A percentile compares a stretch with the other conserved stretches of the same genome.
These are phyloP conservation scores for Cephalotes varians DNA, from an alignment of 2,888 invertebrate genomes.

Conservation along the genomic window DNA sequence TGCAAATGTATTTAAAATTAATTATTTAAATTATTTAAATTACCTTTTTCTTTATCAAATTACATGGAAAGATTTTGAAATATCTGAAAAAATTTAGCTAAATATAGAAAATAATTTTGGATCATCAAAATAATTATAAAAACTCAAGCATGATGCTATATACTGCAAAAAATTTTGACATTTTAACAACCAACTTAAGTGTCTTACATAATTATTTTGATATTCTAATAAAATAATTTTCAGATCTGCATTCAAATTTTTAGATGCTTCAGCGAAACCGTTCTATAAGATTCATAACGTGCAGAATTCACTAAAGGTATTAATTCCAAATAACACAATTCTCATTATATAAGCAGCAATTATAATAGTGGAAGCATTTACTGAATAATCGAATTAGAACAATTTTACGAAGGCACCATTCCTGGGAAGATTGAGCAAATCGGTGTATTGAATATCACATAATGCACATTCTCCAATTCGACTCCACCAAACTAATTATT, in stretches of 20 bases:
- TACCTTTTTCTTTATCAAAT: neutral
- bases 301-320: neutral
- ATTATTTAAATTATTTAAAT: neutral
- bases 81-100: too few relatives aligned
- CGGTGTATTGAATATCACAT: constrained; percentile 11
- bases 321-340: neutral
- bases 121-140: too few relatives aligned
- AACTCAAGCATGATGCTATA: too few relatives aligned
- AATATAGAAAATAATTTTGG: too few relatives aligned
- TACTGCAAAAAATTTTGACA: too few relatives aligned
- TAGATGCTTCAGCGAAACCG: too few relatives aligned
- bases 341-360: constrained; percentile 2
- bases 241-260: too few relatives aligned
- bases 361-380: neutral
- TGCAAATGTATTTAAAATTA: neutral
- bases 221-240: too few relatives aligned
- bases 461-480: constrained; percentile 57
- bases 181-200: too few relatives aligned
- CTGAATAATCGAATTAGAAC: constrained; percentile 7
- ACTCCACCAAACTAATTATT: constrained; percentile 65
- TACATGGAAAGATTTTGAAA: too few relatives aligned
- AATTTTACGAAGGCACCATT: constrained; percentile 5
- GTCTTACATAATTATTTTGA: too few relatives aligned
- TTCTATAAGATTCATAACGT: neutral
- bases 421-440: constrained; percentile 19